Conservation (phyloP, 2,888 invertebrate species). For the Erebia epiphron region DNA sequence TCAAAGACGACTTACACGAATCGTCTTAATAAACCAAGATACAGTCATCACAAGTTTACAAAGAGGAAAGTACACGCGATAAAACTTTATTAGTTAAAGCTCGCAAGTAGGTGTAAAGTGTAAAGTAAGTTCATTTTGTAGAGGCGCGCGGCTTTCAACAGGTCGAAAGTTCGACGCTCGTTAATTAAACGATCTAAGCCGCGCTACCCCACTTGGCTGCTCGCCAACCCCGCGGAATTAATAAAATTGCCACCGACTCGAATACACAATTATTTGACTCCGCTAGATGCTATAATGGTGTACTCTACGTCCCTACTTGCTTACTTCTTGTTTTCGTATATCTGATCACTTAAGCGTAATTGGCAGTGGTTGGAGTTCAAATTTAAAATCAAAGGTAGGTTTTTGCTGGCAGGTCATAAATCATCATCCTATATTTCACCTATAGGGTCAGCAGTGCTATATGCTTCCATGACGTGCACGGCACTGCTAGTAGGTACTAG, state of each 20-base stretch:
- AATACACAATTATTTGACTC: conserved; percentile 47
- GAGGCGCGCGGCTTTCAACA: conserved; percentile 76
- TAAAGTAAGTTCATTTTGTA: conserved; percentile 67
- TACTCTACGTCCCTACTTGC: too few species aligned
- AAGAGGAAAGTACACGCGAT: conserved; percentile 35
- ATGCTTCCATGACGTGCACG: too few species aligned
- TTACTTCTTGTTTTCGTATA: too few species aligned
- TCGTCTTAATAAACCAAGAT: conserved; percentile 21
- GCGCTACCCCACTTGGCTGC: conserved; percentile 67
- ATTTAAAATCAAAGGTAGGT: too few species aligned
- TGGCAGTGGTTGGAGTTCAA: too few species aligned
- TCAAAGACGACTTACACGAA: conserved; percentile 3
- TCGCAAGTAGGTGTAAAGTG: conserved; percentile 63
- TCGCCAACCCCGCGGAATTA: conserved; percentile 69
- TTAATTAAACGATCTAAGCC: conserved; percentile 81
- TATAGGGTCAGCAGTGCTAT: too few species aligned
- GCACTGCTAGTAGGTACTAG: too few species aligned
- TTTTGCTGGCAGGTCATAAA: too few species aligned
- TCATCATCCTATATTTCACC: too few species aligned
- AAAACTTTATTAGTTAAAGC: conserved; percentile 56
- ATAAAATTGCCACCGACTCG: conserved; percentile 74
- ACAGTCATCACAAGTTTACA: conserved; percentile 23
- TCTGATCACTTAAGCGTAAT: too few species aligned
- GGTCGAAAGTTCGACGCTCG: conserved; percentile 80
- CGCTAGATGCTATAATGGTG: conserved; percentile 39